These are phyloP conservation scores for Campopleginae sp. DNA, from an alignment of 2,888 invertebrate species.

Conservation along the genomic window DNA sequence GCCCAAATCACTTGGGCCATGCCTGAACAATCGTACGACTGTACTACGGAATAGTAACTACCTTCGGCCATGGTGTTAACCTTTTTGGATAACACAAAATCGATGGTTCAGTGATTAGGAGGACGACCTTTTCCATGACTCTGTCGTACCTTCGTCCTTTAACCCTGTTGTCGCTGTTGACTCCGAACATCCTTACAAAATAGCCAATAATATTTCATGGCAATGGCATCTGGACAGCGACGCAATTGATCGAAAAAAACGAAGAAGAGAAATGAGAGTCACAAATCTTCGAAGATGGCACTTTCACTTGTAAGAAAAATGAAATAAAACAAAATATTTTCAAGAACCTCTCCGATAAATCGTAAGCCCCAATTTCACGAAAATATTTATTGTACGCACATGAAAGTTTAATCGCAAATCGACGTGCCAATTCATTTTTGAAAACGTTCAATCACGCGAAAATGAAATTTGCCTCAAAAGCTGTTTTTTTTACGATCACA, in stretches of 20 bases:
- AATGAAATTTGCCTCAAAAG: no score
- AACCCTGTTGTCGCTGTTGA: background rate
- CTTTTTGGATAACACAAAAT: background rate
- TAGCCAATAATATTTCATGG: background rate
- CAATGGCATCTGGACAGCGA: background rate
- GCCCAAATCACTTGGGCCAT: background rate
- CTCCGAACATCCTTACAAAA: background rate
- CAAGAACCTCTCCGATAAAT: no score
- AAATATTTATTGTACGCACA: no score
- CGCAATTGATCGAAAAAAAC: background rate
- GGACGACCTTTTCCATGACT: background rate
- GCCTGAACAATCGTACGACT: background rate
- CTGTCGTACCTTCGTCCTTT: background rate
- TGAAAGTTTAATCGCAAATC: no score
- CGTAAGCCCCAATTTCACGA: no score
- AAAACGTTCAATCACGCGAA: no score
- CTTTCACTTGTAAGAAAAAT: background rate
- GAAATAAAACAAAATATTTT: no score
- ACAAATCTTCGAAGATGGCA: background rate
- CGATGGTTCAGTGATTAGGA: background rate
- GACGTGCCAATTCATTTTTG: no score
- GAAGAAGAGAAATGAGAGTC: background rate
- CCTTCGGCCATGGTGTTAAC: background rate
- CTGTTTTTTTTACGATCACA: no score
- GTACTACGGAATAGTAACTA: background rate